phyloP scores from a whole-genome alignment of 2,888 invertebrate species.

The Netelia fuscicornis region DNA sequence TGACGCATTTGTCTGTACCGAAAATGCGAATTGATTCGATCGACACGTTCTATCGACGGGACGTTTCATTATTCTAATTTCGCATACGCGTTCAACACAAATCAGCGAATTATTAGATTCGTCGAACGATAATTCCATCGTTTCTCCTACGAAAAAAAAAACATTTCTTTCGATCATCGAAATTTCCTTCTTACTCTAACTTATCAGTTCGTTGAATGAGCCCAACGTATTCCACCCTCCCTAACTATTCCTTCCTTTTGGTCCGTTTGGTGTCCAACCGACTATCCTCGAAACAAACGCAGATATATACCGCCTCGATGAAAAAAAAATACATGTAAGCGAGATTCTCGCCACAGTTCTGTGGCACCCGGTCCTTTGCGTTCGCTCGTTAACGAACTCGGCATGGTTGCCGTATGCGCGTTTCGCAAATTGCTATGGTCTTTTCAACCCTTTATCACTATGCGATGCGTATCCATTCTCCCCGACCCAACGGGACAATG shows the following conservation, averaged over 20 bases:
- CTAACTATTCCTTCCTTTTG: not conserved
- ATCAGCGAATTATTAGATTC: not conserved
- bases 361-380: slow-evolving; percentile 16
- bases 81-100: not conserved
- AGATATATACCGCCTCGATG: slow-evolving; percentile 38
- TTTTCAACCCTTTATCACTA: slow-evolving; percentile 18
- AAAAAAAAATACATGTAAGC: slow-evolving; percentile 25
- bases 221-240: not conserved
- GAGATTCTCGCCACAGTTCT: slow-evolving; percentile 12
- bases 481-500: not conserved
- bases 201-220: too few relatives aligned
- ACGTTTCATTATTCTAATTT: not conserved
- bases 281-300: slow-evolving; percentile 1
- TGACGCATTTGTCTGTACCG: too few relatives aligned
- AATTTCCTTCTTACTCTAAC: too few relatives aligned
- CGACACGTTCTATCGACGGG: not conserved
- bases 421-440: slow-evolving; percentile 30
- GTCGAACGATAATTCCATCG: not conserved
- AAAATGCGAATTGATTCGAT: too few relatives aligned
- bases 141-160: not conserved
- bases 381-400: slow-evolving; percentile 50
- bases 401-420: slow-evolving; percentile 23
- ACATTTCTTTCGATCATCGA: too few relatives aligned
- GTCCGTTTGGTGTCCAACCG: slow-evolving; percentile 3
- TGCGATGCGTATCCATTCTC: not conserved